These are phyloP conservation scores for Ethmia dodecea DNA, from an alignment of 2,888 invertebrate genomes.

Conservation along the genomic window DNA sequence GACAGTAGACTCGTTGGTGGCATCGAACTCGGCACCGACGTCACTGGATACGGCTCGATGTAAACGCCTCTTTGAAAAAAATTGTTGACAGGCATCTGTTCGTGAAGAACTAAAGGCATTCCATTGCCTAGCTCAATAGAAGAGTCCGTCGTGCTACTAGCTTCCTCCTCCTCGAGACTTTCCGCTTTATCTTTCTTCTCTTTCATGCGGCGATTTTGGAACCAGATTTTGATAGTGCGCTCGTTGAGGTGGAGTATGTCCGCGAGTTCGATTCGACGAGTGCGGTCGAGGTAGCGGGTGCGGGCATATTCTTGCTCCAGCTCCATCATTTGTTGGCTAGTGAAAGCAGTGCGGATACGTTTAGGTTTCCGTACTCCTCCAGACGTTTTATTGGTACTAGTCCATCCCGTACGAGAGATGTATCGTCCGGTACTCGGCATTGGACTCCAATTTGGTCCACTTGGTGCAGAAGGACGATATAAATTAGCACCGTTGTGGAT, in stretches of 20 bases:
- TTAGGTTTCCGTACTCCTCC: conserved; percentile 62
- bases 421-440: conserved; percentile 16
- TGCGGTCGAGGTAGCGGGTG: conserved; percentile 83
- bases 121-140: conserved; percentile 27
- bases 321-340: conserved; percentile 84
- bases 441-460: conserved; percentile 17
- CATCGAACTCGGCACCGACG: conserved; percentile 21
- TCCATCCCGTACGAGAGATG: conserved; percentile 16
- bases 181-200: conserved; percentile 78
- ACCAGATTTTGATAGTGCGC: conserved; percentile 86
- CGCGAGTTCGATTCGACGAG: conserved; percentile 81
- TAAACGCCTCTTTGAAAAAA: conserved; percentile 27
- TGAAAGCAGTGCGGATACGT: conserved; percentile 87
- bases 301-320: conserved; percentile 85
- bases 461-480: conserved; percentile 13
- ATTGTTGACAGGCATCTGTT: conserved; percentile 27
- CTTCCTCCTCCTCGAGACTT: conserved; percentile 38
- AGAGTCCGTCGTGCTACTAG: conserved; percentile 37
- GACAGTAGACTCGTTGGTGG: conserved; percentile 15
- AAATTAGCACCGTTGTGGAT: conserved; percentile 12
- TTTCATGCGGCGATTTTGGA: conserved; percentile 89
- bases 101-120: conserved; percentile 29
- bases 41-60: conserved; percentile 31
- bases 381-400: conserved; percentile 21
- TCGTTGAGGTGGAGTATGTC: conserved; percentile 36